Conservation (phyloP, 2,888 invertebrate genomes). For the Caenorhabditis zanzibari region DNA sequence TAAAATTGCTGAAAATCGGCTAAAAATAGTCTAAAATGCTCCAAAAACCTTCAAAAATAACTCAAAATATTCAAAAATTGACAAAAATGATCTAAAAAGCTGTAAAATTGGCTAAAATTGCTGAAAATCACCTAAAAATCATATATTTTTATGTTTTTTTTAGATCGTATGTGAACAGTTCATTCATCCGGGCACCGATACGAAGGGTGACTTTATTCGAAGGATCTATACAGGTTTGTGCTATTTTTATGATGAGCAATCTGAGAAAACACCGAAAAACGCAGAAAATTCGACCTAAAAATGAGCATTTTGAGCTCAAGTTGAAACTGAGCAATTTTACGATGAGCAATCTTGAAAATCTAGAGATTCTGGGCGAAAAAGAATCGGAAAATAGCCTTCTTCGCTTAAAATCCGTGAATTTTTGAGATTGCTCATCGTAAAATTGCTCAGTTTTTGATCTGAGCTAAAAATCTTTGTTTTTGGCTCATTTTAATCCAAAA, state of each 20-base stretch:
- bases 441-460: too few species aligned
- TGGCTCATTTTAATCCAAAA: too few species aligned
- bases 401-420: too few species aligned
- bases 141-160: neutral
- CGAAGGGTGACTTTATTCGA: constrained; percentile 66
- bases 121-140: neutral
- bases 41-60: neutral
- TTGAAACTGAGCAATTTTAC: too few species aligned
- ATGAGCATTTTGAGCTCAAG: neutral
- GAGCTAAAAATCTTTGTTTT: too few species aligned
- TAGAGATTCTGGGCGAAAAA: too few species aligned
- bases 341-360: too few species aligned
- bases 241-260: neutral
- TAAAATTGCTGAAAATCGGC: neutral
- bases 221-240: constrained; percentile 69
- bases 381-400: too few species aligned
- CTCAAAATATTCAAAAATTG: neutral
- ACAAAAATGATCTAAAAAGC: too few species aligned
- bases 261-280: neutral
- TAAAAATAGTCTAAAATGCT: neutral
- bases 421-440: too few species aligned
- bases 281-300: too few species aligned
- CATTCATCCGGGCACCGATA: constrained; percentile 71
- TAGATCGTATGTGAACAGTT: constrained; percentile 70
- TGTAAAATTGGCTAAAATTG: neutral